Evolutionary conservation across 2,113 vertebrate species (phyloP), one percentile per base, ranked within the genome.

Genomic region (Uropsilus gracilis): DNA sequence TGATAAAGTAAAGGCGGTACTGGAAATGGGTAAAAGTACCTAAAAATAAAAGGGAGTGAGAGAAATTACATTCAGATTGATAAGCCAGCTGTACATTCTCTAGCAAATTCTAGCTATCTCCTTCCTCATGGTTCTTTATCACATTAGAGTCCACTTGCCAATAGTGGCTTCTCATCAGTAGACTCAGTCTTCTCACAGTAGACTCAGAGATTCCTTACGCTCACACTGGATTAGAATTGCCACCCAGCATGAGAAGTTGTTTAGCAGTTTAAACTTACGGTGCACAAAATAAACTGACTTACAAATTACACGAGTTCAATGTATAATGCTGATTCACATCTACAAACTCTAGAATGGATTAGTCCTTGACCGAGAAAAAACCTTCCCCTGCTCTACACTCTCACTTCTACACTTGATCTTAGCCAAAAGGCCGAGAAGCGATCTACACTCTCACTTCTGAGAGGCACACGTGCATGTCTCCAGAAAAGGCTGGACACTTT

Each of bases 11-110:
- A 98, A 84, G 99, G 99, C 92, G 99, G 99, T 78, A 99, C 98
- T 96, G 99, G 99, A 98, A 99, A 99, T 61, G 99, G 99, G 95
- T 99, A 99, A 97, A 99, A 99, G 98, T 99, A 99, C 98, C 99
- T 99, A 97, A 48, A 96, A 97, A 95, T 39, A 92, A 84, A 77
- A 92, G 28, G 30, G 55, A 83, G 32, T 95, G 57, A 89, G 61
- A 84, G 37, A 86, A 93, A 73, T 91, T 16, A 82, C 10, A 63
- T 46, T 88, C 30, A 37, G 17, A 63, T 10, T 46, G 55, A 1
- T 86, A 91, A 82, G 16, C 75, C 46, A 86, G 26, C 13, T 32
- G 64, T 46, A 37, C 6, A 3, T n/a, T 63, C 85, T 93, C 81
- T 76, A 37, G 37, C 26, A 92, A 93, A 93, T 34, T 81, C 50